Evolutionary conservation across 1,140 invertebrate genomes (phyloP).

Genomic region (Papilio xuthus): DNA sequence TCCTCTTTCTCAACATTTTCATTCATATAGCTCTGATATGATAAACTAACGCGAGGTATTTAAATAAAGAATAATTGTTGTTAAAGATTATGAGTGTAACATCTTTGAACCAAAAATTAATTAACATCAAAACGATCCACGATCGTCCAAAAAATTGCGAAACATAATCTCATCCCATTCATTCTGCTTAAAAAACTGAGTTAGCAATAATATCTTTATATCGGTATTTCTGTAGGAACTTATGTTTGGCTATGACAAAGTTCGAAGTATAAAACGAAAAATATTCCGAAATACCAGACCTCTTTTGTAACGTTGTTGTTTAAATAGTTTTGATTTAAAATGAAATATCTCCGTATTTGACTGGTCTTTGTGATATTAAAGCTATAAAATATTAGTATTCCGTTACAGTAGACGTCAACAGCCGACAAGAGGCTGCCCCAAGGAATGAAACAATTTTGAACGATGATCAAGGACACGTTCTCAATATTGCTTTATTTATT

Average conservation of each 20-base stretch:
- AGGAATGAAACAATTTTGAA: constrained; percentile 7
- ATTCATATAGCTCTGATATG: not conserved
- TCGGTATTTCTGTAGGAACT: no score
- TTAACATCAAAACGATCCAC: no score
- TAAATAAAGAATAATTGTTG: not conserved
- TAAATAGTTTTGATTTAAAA: not conserved
- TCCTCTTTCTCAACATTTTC: not conserved
- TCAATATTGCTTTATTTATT: constrained; percentile 20
- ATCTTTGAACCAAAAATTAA: no score
- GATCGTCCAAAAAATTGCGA: no score
- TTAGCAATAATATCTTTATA: no score
- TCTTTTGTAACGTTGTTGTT: not conserved
- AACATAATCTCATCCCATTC: no score
- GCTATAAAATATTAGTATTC: constrained; percentile 20
- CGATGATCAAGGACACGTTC: not conserved
- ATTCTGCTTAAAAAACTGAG: no score
- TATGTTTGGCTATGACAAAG: no score
- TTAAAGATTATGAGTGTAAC: no score
- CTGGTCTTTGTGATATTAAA: not conserved
- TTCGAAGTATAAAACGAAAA: not conserved
- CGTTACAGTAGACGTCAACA: not conserved
- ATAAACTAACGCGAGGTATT: not conserved
- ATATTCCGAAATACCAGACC: not conserved
- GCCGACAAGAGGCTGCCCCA: not conserved
- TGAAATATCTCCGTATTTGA: not conserved